These are phyloP conservation scores for Tethea ocularis DNA, from an alignment of 2,888 invertebrate genomes.

Conservation along the genomic window DNA sequence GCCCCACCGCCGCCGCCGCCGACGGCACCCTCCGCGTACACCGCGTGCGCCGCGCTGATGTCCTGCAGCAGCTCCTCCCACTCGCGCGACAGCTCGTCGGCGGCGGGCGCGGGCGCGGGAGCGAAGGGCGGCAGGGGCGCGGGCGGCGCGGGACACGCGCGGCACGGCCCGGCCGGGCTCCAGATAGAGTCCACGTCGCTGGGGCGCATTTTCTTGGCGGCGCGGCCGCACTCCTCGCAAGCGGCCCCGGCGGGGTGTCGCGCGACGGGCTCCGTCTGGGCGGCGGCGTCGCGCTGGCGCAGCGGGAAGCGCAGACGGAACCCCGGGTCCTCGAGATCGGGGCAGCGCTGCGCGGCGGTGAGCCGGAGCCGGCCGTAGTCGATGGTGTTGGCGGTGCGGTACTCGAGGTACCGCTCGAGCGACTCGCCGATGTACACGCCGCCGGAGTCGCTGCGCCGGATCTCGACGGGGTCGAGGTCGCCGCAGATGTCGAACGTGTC, in stretches of 20 bases:
- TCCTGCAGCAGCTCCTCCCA: conserved; percentile 86
- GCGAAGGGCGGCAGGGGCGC: conserved; percentile 22
- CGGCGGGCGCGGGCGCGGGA: conserved; percentile 27
- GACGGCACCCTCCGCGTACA: conserved; percentile 59
- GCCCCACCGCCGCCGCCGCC: conserved; percentile 36
- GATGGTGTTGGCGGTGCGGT: conserved; percentile 68
- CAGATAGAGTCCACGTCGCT: conserved; percentile 52
- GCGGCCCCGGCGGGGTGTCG: conserved; percentile 42
- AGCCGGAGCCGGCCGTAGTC: conserved; percentile 68
- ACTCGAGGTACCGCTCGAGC: conserved; percentile 80
- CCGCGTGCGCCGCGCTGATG: conserved; percentile 82
- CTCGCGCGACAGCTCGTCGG: conserved; percentile 82
- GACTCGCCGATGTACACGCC: conserved; percentile 82
- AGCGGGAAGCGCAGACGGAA: conserved; percentile 88
- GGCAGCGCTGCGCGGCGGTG: conserved; percentile 65
- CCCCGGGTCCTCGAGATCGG: conserved; percentile 63
- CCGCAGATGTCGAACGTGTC: conserved; percentile 88
- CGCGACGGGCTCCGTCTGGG: conserved; percentile 60
- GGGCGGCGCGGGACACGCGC: conserved; percentile 49
- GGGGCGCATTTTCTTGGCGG: conserved; percentile 72
- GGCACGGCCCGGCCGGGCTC: conserved; percentile 57
- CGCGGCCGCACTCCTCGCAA: conserved; percentile 66
- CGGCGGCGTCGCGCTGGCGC: conserved; percentile 61
- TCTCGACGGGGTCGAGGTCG: conserved; percentile 86
- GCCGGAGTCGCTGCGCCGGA: conserved; percentile 87